Percentiles rank a stretch among this genome's conserved stretches.
Conservation (phyloP, 2,797 vertebrate species). For the Pantherophis alleghaniensis region DNA sequence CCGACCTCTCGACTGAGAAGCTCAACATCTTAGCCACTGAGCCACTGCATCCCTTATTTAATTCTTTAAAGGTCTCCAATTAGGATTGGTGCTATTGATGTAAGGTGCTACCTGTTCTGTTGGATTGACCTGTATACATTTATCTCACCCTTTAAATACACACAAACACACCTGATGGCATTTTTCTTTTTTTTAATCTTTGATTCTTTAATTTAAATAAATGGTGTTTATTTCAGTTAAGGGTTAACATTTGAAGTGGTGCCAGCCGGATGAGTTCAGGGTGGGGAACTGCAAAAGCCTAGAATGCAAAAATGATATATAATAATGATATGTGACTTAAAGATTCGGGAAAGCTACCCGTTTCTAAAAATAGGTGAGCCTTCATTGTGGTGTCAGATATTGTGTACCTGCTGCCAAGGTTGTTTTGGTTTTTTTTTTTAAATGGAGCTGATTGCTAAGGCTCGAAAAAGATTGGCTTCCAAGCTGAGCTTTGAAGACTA, state of each 20-base stretch:
- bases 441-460: background rate
- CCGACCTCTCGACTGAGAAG: fast-evolving
- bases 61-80: background rate
- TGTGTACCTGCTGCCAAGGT: background rate
- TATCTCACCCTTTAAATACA: background rate
- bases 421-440: no score
- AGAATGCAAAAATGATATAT: background rate
- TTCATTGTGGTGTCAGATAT: background rate
- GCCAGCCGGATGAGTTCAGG: background rate
- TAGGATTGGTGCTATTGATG: background rate
- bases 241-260: background rate
- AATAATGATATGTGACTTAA: background rate
- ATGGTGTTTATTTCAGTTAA: background rate
- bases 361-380: background rate
- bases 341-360: background rate
- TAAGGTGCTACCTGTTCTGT: background rate
- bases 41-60: background rate
- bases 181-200: background rate
- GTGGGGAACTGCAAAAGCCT: no score
- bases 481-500: background rate
- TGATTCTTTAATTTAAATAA: background rate
- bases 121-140: background rate
- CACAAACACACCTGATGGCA: fast-evolving
- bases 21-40: no score
- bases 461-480: background rate